phyloP scores from a whole-genome alignment of 2,113 vertebrate genomes.

The Arothron firmamentum region DNA sequence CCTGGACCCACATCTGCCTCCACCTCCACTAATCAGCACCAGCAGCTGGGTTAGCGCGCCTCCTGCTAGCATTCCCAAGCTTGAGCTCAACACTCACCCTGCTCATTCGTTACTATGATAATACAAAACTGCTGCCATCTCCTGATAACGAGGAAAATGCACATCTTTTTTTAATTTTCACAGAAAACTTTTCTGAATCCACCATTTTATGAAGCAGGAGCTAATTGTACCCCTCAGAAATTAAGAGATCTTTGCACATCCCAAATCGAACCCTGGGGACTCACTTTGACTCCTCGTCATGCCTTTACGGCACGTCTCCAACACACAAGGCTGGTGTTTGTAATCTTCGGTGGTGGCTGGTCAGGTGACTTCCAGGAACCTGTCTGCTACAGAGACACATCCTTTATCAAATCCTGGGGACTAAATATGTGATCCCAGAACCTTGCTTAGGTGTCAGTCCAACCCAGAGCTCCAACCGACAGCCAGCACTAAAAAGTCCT shows the following conservation, averaged over 20 bases:
- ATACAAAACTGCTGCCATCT: constrained; percentile 51
- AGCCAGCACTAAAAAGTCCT: constrained; percentile 5
- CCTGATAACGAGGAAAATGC: constrained; percentile 46
- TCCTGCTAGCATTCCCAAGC: constrained; percentile 40
- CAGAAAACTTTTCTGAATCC: constrained; percentile 44
- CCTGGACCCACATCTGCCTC: constrained; percentile 5
- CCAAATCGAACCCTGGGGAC: constrained; percentile 54
- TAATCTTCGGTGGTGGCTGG: constrained; percentile 18
- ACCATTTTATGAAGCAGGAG: constrained; percentile 38
- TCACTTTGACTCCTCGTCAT: constrained; percentile 60
- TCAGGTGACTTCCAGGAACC: constrained; percentile 16
- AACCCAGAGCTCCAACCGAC: constrained; percentile 12
- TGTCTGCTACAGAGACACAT: constrained; percentile 19
- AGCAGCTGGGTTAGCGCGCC: constrained; percentile 27
- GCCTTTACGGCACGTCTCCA: constrained; percentile 16
- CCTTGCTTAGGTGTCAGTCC: constrained; percentile 18
- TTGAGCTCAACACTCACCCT: constrained; percentile 38
- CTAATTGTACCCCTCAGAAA: constrained; percentile 42
- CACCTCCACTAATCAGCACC: constrained; percentile 18
- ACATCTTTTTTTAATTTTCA: constrained; percentile 57
- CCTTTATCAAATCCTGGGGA: constrained; percentile 37
- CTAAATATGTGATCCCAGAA: constrained; percentile 34
- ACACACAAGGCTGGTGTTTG: constrained; percentile 6
- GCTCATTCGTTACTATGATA: constrained; percentile 43
- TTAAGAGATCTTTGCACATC: constrained; percentile 68